These are phyloP conservation scores for Drosophila mercatorum DNA, from an alignment of 2,888 invertebrate species.

Conservation along the genomic window DNA sequence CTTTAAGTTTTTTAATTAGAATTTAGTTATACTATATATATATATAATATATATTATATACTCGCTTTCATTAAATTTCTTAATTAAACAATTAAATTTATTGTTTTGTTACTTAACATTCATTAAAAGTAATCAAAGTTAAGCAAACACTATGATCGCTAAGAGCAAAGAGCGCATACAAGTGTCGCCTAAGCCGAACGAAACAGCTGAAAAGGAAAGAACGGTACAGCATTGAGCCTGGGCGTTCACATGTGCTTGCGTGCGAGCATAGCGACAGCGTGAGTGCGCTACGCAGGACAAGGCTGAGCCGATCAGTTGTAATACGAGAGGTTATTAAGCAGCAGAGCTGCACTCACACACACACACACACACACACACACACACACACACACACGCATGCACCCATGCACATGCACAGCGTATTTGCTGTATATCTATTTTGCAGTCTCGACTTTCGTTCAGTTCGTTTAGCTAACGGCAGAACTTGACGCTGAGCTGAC, in stretches of 20 bases:
- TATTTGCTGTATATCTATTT: background rate
- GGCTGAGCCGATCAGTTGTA: slow-evolving; percentile 21
- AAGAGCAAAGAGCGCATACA: slow-evolving; percentile 28
- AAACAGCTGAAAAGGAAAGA: background rate
- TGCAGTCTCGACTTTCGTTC: slow-evolving; percentile 1
- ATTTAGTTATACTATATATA: too few relatives aligned
- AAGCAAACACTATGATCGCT: too few relatives aligned
- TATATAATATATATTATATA: too few relatives aligned
- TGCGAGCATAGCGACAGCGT: slow-evolving; percentile 20
- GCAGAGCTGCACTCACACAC: background rate
- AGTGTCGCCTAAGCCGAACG: slow-evolving; percentile 18
- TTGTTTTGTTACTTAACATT: background rate
- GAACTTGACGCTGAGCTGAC: slow-evolving; percentile 39
- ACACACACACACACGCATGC: background rate
- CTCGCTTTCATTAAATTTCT: background rate
- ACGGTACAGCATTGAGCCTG: slow-evolving; percentile 7
- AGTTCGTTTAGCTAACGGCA: background rate
- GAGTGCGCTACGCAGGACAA: slow-evolving; percentile 29
- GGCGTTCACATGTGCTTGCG: slow-evolving; percentile 13
- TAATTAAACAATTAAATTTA: background rate
- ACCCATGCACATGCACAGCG: background rate
- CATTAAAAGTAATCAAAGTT: background rate
- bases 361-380: background rate
- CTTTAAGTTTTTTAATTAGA: background rate
- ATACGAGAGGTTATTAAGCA: slow-evolving; percentile 12